Evolutionary conservation across 2,113 vertebrate species (phyloP).

Genomic region (Pedionomus torquatus): DNA sequence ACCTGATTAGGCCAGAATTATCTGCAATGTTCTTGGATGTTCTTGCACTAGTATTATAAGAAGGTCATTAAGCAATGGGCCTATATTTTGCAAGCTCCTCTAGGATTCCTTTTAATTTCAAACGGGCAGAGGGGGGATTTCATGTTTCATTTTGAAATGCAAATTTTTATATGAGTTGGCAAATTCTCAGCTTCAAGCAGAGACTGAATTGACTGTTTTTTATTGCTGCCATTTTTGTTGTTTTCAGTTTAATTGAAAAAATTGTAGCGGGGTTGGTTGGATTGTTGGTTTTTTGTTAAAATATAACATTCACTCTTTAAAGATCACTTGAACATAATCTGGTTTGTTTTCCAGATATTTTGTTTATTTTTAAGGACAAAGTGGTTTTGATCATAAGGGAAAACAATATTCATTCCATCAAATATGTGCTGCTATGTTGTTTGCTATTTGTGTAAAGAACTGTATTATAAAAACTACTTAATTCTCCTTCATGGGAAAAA

Average conservation of each 20-base stretch:
- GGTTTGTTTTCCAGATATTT: not conserved
- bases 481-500: slow-evolving; percentile 39
- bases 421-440: slow-evolving; percentile 12
- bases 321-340: not conserved
- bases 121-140: slow-evolving; percentile 45
- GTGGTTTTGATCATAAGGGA: not conserved
- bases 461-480: not conserved
- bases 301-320: not conserved
- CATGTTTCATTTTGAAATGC: slow-evolving; percentile 36
- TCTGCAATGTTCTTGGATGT: slow-evolving; percentile 45
- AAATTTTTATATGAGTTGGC: slow-evolving; percentile 11
- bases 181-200: not conserved
- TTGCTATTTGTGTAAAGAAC: slow-evolving; percentile 23
- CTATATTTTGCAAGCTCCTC: not conserved
- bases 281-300: not conserved
- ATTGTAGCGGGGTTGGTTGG: not conserved
- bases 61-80: slow-evolving; percentile 53
- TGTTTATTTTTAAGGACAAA: not conserved
- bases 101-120: slow-evolving; percentile 29
- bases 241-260: not conserved
- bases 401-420: not conserved
- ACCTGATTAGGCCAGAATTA: slow-evolving; percentile 51
- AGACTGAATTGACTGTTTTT: not conserved
- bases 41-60: slow-evolving; percentile 38
- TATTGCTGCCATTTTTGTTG: not conserved